Base-by-base conservation (phyloP, 2,113 vertebrate species). In the Rattus norvegicus region DNA sequence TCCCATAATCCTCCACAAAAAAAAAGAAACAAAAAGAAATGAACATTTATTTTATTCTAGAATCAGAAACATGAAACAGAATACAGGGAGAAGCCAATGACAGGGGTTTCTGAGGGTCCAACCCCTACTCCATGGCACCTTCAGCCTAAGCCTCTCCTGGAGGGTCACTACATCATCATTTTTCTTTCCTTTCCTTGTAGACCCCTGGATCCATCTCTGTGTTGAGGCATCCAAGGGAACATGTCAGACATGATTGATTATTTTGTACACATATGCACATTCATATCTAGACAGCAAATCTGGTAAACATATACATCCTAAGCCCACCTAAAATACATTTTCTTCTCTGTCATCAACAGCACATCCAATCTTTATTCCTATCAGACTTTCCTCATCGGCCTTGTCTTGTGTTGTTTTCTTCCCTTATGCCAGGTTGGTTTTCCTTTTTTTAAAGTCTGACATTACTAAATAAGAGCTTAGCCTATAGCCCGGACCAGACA, bases 341-440 rank as follows among this genome's bases (percentile, higher is more conserved):
- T 76, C 28, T 24, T 95, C 67, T 69, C 67, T 12, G 24, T 20
- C 12, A 69, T 17, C 30, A 4, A 1, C 7, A 36, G 0, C 17
- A 1, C 22, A n/a, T 30, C 63, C 39, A 26, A 2, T 28, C 11
- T 49, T 0, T 24, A 3, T 52, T 59, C 49, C 63, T 0, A 1
- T 3, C 3, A 0, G 4, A 4, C 12, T 75, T 22, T 92, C 67
- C 22, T 24, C 26, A 28, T 17, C 56, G 4, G 2, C 36, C 39
- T 80, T 95, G 22, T 17, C 33, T 52, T 85, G 16, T 19, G 7
- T 30, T 65, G 7, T 30, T 20, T 30, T 5, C n/a, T 30, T 61
- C 5, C 49, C 6, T 43, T 79, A 56, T 93, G 33, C 33, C n/a
- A 75, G 33, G 3, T 12, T 47, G 75, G 26, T 13, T 59, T 43